Evolutionary conservation across 1,140 invertebrate species (phyloP).

Genomic region (Hypothenemus hampei): DNA sequence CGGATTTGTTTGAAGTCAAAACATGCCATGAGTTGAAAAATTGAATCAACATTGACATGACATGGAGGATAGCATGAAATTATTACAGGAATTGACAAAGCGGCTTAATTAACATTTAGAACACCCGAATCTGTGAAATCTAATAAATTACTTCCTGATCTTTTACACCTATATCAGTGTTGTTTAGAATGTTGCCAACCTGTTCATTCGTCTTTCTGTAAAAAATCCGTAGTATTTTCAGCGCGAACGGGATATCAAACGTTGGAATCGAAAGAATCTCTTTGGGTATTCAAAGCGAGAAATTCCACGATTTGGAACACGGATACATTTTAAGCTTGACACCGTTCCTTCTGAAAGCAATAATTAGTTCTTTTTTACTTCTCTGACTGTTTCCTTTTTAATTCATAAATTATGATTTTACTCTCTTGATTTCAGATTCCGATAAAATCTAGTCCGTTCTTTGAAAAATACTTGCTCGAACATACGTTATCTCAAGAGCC

Average conservation of each 20-base stretch:
- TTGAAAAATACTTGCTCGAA: constrained; percentile 28
- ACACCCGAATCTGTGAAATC: too few relatives aligned
- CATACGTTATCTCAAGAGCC: constrained; percentile 30
- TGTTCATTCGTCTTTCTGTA: too few relatives aligned
- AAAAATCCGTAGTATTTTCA: not conserved
- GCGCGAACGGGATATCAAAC: not conserved
- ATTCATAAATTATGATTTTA: not conserved
- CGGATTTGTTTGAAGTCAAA: too few relatives aligned
- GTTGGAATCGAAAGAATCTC: not conserved
- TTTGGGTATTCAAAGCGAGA: not conserved
- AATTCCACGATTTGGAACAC: not conserved
- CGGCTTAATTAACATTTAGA: too few relatives aligned
- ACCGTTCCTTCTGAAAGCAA: not conserved
- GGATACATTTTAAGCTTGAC: not conserved
- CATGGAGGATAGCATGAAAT: too few relatives aligned
- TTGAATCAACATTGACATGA: too few relatives aligned
- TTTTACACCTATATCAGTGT: too few relatives aligned
- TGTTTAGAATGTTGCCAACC: too few relatives aligned
- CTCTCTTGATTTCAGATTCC: constrained; percentile 19
- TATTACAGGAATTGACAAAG: too few relatives aligned
- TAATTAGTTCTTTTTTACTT: not conserved
- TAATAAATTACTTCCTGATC: too few relatives aligned
- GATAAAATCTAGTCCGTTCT: constrained; percentile 10
- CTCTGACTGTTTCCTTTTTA: not conserved
- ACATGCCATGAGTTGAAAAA: too few relatives aligned